A percentile compares a stretch with the other conserved stretches of the same genome.
These are phyloP conservation scores for Xiphias gladius DNA, from an alignment of 2,113 vertebrate genomes.

Conservation along the genomic window DNA sequence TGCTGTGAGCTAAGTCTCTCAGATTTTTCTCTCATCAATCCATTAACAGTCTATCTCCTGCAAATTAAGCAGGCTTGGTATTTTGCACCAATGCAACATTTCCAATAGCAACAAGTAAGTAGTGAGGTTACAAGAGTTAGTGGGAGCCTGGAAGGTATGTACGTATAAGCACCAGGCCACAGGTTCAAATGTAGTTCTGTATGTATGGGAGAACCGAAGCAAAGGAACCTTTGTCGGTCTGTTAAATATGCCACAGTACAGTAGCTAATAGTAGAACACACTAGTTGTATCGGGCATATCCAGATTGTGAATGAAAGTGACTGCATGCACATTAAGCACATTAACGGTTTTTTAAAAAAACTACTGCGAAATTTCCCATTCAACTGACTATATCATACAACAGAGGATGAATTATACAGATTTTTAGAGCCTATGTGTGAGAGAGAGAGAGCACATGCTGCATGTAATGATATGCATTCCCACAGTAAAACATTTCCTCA, in stretches of 20 bases:
- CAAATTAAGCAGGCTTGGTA: background rate
- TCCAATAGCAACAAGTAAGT: background rate
- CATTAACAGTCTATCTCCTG: background rate
- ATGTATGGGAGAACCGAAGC: background rate
- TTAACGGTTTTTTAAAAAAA: background rate
- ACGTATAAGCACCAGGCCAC: background rate
- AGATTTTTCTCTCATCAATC: background rate
- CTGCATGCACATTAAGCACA: background rate
- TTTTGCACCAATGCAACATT: background rate
- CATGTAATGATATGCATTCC: background rate
- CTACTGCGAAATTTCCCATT: background rate
- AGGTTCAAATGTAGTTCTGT: background rate
- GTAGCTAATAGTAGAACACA: background rate
- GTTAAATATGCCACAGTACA: background rate
- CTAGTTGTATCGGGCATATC: background rate
- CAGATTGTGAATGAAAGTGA: background rate
- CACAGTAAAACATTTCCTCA: background rate
- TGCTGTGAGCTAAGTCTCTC: background rate
- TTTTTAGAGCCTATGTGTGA: background rate
- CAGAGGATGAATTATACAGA: background rate
- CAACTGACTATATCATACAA: background rate
- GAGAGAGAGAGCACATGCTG: background rate
- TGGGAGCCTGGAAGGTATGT: background rate
- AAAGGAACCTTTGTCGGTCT: background rate
- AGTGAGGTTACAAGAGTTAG: background rate